Evolutionary conservation across 2,113 vertebrate species (phyloP), one percentile per base, ranked within the genome.

Genomic region (Terrapene triunguis): DNA sequence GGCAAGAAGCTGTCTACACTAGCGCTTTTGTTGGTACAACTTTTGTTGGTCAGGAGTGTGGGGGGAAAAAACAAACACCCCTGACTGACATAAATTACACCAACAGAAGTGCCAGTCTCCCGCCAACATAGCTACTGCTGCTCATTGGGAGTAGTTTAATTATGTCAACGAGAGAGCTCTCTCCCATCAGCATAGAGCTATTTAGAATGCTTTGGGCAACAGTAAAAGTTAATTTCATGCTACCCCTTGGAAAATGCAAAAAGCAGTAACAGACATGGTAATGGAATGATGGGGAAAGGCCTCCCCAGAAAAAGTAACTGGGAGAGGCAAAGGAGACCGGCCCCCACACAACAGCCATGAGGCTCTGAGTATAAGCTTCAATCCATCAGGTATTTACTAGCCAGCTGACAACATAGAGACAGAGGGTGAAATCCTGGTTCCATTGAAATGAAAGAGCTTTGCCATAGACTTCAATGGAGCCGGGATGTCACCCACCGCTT

Each of bases 341-440:
- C 27, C 50, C 51, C 81, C 74, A 35, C 38, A 74, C 25, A 8
- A 38, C 10, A 59, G 44, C 35, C n/a, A 72, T 22, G 21, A 35
- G 2, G 76, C 48, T n/a, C 1, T 1, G 72, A 69, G 54, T 80
- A 44, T 50, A n/a, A 93, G 44, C 12, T 10, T 1, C 2, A 0
- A 78, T 47, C 42, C 24, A 76, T 76, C 42, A 44, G 22, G 24
- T 76, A 25, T 76, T 38, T 76, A 76, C 35, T 69, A 76, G 24
- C 78, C 51, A 54, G 51, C 10, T 69, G 65, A n/a, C 65, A 69
- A 69, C 8, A 35, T 7, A 69, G 19, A 62, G 29, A 69, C 2
- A 44, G n/a, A 90, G 55, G 57, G 4, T 27, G 44, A 69, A 87
- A 50, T 12, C 32, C 82, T 62, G 48, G 14, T 53, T 89, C 65